Base-by-base conservation (phyloP, 2,888 invertebrate genomes). In the Stomorhina lunata region DNA sequence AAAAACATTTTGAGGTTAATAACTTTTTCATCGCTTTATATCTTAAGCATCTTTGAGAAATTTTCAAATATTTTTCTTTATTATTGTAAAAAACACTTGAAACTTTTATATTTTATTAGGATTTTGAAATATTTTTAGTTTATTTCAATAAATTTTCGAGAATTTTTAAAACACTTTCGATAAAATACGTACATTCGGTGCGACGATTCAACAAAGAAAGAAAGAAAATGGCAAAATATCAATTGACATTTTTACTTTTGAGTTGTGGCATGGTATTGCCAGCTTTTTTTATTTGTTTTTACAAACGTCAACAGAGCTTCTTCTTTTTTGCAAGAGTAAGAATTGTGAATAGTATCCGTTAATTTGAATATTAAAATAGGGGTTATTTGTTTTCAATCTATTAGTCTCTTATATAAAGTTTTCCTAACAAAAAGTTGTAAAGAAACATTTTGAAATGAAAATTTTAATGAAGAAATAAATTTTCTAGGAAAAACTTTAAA, bases 141-240 rank as follows among this genome's bases (percentile, higher is more conserved):
- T 43, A 40, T 55, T 50, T 61, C 45, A 25, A 15, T 5, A 37
- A 29, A 40, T 22, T 57, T 40, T 63, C n/a, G n/a, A n/a, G n/a
- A n/a, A n/a, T n/a, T n/a, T 59, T 80, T 22, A 22, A 57, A 22
- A 40, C 1, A 48, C 22, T 12, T 76, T 12, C 22, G 66, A 76
- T 37, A 40, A 45, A 50, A 22, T 77, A 89, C 89, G 84, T 89
- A 89, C 89, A 81, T 84, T 86, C 87, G 85, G 87, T 82, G 85
- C 69, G 81, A 86, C 84, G 85, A 85, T 85, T 86, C 69, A 84
- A 83, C 69, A 85, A 86, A 84, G 88, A 89, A 90, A 89, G 89
- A 88, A 89, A 84, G 88, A 88, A 50, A 15, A 9, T 25, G 0
- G 0, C 5, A 45, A 82, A 80, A 65, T 29, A 71, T 45, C 34